These are phyloP conservation scores for Falco concolor DNA, from an alignment of 2,797 vertebrate genomes.

Conservation along the genomic window DNA sequence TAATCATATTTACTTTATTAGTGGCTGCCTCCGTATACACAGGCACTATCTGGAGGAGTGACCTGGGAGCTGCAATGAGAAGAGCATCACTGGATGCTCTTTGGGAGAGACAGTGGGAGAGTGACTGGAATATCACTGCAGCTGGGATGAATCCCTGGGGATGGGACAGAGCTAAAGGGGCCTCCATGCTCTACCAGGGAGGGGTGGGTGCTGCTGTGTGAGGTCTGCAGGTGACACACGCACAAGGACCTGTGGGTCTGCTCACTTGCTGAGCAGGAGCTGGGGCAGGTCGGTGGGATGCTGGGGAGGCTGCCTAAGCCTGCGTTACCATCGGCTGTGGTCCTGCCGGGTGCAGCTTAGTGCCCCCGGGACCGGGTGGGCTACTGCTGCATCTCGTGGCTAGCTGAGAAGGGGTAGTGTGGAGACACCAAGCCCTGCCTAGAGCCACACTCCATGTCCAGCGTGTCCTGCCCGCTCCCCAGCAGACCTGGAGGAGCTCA, in stretches of 20 bases:
- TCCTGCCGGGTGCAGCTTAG: neutral
- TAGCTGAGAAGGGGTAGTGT: neutral
- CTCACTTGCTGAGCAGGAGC: neutral
- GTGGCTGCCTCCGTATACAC: neutral
- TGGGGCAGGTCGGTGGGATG: neutral
- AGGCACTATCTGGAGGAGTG: fast-evolving
- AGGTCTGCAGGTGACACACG: neutral
- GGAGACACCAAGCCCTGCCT: neutral
- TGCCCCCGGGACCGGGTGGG: fast-evolving
- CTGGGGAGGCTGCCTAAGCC: neutral
- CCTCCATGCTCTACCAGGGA: fast-evolving
- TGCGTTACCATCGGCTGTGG: neutral
- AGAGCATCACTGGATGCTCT: neutral
- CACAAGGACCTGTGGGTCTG: neutral
- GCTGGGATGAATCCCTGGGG: neutral
- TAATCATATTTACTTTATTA: neutral
- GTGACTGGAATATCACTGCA: neutral
- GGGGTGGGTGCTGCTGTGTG: neutral
- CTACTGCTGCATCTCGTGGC: neutral
- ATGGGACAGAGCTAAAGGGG: neutral
- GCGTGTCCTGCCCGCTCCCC: neutral
- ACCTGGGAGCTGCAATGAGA: neutral
- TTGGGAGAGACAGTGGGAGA: neutral
- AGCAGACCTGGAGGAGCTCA: neutral
- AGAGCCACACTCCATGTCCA: neutral